phyloP scores from a whole-genome alignment of 2,888 invertebrate genomes.

The Chirona hameri region DNA sequence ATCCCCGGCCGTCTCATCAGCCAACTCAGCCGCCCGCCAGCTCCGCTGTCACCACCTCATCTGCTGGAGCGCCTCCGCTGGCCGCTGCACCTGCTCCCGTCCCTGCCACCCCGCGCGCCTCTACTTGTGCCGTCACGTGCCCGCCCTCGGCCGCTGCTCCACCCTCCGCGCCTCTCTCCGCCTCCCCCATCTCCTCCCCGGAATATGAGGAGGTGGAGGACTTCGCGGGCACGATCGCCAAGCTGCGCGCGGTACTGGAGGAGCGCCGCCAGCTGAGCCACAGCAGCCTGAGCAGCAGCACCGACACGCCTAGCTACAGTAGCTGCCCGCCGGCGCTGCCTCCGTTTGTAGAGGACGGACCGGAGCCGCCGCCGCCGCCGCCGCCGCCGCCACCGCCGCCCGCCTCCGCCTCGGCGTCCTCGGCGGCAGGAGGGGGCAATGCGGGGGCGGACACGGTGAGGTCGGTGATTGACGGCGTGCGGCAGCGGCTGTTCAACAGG shows the following conservation, averaged over 20 bases:
- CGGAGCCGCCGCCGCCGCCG: neutral
- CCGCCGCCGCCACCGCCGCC: neutral
- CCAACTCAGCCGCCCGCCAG: neutral
- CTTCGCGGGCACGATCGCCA: slow-evolving; percentile 13
- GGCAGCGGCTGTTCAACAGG: slow-evolving; percentile 38
- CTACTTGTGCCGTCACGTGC: neutral
- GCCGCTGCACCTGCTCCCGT: neutral
- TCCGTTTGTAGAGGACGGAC: neutral
- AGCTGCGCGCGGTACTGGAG: slow-evolving; percentile 11
- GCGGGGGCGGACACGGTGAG: slow-evolving; percentile 30
- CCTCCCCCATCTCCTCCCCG: neutral
- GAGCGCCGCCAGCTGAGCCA: neutral
- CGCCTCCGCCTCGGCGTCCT: neutral
- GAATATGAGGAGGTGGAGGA: slow-evolving; percentile 9
- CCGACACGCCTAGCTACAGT: neutral
- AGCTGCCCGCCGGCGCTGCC: slow-evolving; percentile 12
- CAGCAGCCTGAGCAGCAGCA: slow-evolving; percentile 24
- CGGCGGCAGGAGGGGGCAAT: neutral
- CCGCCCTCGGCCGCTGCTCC: neutral
- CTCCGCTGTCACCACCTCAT: neutral
- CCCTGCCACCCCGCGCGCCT: neutral
- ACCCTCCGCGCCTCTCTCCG: neutral
- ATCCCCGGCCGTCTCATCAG: too few relatives aligned
- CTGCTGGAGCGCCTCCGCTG: neutral
- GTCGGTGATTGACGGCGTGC: slow-evolving; percentile 41